A percentile compares a stretch with the other conserved stretches of the same genome.
phyloP scores from a whole-genome alignment of 2,113 vertebrate genomes.

The Atlantisia rogersi region DNA sequence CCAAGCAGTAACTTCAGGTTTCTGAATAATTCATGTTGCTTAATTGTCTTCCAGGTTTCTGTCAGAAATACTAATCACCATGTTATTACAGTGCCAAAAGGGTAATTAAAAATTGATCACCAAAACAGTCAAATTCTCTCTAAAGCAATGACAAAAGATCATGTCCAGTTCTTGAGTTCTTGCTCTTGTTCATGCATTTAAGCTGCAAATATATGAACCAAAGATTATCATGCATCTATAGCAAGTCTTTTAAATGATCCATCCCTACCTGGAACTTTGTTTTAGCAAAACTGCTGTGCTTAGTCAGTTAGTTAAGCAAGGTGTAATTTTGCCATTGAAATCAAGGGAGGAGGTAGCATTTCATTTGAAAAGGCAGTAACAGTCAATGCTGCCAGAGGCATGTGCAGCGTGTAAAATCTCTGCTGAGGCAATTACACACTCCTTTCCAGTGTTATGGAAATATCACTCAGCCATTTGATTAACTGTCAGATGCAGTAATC shows the following conservation, averaged over 20 bases:
- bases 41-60: conserved; percentile 28
- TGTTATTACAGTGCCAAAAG: conserved; percentile 23
- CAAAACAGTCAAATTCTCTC: neutral
- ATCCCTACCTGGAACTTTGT: neutral
- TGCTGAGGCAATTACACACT: neutral
- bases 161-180: neutral
- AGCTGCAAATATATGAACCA: neutral
- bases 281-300: neutral
- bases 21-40: conserved; percentile 21
- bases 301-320: neutral
- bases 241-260: neutral
- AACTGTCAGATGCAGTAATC: neutral
- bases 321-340: neutral
- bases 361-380: neutral
- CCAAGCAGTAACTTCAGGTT: neutral
- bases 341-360: neutral
- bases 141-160: neutral
- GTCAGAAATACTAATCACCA: conserved; percentile 33
- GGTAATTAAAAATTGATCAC: conserved; percentile 46
- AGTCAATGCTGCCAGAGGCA: neutral
- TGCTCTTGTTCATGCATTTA: neutral
- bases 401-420: neutral
- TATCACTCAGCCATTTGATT: conserved; percentile 4
- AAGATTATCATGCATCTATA: neutral
- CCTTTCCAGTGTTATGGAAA: conserved; percentile 2